Percentiles rank a stretch among this genome's conserved stretches.
Conservation (phyloP, 2,888 invertebrate species). For the Hanleya hanleyi region DNA sequence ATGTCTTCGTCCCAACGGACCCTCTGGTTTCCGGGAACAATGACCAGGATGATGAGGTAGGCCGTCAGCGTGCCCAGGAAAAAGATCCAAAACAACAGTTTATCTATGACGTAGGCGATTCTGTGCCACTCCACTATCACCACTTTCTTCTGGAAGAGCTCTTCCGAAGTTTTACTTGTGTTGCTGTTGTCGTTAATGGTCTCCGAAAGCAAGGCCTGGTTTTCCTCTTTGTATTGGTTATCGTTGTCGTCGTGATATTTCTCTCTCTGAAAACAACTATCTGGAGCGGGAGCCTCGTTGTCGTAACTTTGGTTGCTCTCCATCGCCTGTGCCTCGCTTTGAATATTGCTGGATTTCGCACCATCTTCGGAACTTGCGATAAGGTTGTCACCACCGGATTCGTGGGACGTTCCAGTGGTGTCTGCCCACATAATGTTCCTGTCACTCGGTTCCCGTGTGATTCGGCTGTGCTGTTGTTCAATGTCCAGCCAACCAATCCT, state of each 20-base stretch:
- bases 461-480: no score
- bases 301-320: no score
- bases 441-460: no score
- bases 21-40: constrained; percentile 50
- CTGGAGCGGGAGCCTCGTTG: no score
- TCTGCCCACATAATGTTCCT: no score
- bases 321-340: no score
- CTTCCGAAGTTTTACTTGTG: not conserved
- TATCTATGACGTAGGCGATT: constrained; percentile 67
- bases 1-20: not conserved
- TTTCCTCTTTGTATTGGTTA: not conserved
- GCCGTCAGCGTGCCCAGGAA: constrained; percentile 63
- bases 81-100: constrained; percentile 68
- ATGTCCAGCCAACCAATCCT: not conserved
- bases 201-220: constrained; percentile 12
- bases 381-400: no score
- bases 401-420: no score
- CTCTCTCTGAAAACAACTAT: no score
- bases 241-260: not conserved
- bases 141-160: constrained; percentile 39
- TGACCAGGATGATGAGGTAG: constrained; percentile 64
- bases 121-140: constrained; percentile 70
- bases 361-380: no score
- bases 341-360: no score
- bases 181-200: not conserved